These are phyloP conservation scores for Lochmaea crataegi DNA, from an alignment of 2,888 invertebrate genomes.

Conservation along the genomic window DNA sequence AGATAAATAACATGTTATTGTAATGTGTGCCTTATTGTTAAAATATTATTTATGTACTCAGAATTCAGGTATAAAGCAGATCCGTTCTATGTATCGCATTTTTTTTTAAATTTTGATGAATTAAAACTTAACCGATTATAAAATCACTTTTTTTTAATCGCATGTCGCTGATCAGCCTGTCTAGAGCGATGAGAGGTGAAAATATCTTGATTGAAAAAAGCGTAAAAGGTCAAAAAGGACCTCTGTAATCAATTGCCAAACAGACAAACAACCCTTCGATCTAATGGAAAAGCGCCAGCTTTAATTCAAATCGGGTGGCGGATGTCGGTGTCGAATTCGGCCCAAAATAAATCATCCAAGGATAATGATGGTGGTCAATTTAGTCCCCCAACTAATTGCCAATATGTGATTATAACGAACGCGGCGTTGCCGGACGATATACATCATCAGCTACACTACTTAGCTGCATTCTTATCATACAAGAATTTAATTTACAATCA, in stretches of 20 bases:
- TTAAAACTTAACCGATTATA: too few relatives aligned
- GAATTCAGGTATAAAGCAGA: too few relatives aligned
- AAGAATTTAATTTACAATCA: too few relatives aligned
- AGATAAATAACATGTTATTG: too few relatives aligned
- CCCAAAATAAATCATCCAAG: conserved; percentile 66
- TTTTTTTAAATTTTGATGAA: too few relatives aligned
- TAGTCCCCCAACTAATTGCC: conserved; percentile 66
- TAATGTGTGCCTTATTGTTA: too few relatives aligned
- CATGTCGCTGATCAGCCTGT: not conserved
- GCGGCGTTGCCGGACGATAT: conserved; percentile 56
- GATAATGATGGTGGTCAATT: conserved; percentile 66
- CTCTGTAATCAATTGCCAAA: conserved; percentile 17
- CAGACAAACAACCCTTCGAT: conserved; percentile 26
- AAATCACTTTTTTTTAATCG: too few relatives aligned
- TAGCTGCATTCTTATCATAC: not conserved
- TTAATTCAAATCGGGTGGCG: conserved; percentile 59
- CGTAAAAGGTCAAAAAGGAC: conserved; percentile 24
- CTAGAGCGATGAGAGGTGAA: conserved; percentile 17
- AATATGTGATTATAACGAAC: conserved; percentile 66
- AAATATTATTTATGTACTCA: too few relatives aligned
- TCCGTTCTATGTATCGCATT: too few relatives aligned
- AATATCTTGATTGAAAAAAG: conserved; percentile 29
- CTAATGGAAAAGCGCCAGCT: conserved; percentile 18
- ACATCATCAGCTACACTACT: conserved; percentile 55
- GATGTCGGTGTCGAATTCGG: conserved; percentile 60